A percentile compares a stretch with the other conserved stretches of the same genome.
phyloP scores from a whole-genome alignment of 1,140 invertebrate genomes.

The Drosophila willistoni region DNA sequence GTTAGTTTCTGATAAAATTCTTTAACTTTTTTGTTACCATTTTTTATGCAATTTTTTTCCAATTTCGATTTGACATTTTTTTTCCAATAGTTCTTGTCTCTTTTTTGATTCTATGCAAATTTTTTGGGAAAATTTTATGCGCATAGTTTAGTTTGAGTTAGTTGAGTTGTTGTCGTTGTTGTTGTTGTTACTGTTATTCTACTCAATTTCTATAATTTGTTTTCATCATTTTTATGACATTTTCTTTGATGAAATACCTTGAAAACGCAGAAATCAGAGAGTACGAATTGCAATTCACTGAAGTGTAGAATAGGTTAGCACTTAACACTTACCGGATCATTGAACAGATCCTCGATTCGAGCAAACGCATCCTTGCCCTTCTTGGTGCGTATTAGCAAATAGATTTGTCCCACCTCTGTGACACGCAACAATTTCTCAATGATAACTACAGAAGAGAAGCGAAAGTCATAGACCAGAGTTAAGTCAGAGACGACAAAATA shows the following conservation, averaged over 20 bases:
- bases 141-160: not conserved
- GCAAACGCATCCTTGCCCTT: conserved; percentile 88
- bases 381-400: conserved; percentile 90
- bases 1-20: not conserved
- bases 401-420: conserved; percentile 90
- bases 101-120: not conserved
- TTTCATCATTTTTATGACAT: not conserved
- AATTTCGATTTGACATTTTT: not conserved
- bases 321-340: conserved; percentile 86
- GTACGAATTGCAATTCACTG: not conserved
- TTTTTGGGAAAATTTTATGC: not conserved
- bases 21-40: not conserved
- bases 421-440: conserved; percentile 92
- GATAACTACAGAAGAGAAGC: conserved; percentile 83
- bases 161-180: not conserved
- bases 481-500: conserved; percentile 20
- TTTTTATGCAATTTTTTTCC: not conserved
- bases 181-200: not conserved
- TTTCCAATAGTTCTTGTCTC: not conserved
- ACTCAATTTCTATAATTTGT: not conserved
- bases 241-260: conserved; percentile 84
- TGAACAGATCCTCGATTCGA: conserved; percentile 87
- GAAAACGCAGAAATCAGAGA: not conserved
- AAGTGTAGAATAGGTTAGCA: not conserved
- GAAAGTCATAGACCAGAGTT: conserved; percentile 38